phyloP scores from a whole-genome alignment of 2,888 invertebrate species.

The Troides oblongomaculatus region DNA sequence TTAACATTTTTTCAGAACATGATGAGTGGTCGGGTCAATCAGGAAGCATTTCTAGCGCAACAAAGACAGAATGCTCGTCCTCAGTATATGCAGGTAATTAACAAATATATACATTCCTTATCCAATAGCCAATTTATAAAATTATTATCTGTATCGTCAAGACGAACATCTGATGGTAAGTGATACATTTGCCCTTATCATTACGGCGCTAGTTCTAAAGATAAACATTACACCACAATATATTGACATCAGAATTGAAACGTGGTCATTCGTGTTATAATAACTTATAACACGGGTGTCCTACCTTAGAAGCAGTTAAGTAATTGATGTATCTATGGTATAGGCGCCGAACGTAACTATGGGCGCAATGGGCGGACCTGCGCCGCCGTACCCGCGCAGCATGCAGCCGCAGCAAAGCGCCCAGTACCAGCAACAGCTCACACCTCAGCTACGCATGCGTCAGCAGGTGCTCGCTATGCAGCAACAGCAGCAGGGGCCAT shows the following conservation, averaged over 20 bases:
- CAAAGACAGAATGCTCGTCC: constrained; percentile 82
- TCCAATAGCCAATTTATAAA: background rate
- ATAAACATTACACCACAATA: no score
- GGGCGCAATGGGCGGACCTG: constrained; percentile 88
- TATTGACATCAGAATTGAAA: no score
- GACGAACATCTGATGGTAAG: no score
- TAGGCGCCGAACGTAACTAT: constrained; percentile 92
- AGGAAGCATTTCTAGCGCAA: constrained; percentile 80
- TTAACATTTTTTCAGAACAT: constrained; percentile 71
- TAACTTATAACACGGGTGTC: no score
- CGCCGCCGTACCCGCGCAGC: constrained; percentile 87
- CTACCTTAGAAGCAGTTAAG: background rate
- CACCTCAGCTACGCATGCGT: constrained; percentile 81
- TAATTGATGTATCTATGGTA: constrained; percentile 30
- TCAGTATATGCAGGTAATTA: constrained; percentile 83
- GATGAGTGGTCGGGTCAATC: constrained; percentile 79
- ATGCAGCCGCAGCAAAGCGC: constrained; percentile 79
- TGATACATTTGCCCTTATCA: no score
- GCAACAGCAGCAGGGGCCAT: constrained; percentile 79
- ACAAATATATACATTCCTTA: background rate
- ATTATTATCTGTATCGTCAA: no score
- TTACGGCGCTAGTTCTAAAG: no score
- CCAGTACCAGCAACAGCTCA: constrained; percentile 81
- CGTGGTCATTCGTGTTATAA: no score
- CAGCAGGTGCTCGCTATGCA: constrained; percentile 86